phyloP scores from a whole-genome alignment of 2,888 invertebrate species.

The Steinernema scapterisci region DNA sequence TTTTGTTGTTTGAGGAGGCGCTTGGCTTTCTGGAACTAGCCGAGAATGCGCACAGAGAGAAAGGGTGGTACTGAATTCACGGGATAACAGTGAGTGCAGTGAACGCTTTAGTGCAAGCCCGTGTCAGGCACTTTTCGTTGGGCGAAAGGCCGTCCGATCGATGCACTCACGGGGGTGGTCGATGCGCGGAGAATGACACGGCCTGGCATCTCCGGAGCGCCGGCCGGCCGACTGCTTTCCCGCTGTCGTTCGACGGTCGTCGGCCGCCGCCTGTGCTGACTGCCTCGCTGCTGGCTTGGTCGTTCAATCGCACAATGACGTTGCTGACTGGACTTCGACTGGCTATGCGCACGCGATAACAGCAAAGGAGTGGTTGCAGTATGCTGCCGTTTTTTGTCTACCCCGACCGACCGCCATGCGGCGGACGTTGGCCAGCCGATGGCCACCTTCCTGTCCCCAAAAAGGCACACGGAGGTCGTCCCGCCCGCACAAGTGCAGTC shows the following conservation, averaged over 20 bases:
- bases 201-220: constrained; percentile 31
- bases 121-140: constrained; percentile 32
- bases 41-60: constrained; percentile 19
- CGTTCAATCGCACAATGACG: constrained; percentile 31
- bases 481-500: background rate
- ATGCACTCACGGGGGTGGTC: constrained; percentile 33
- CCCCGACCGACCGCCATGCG: background rate
- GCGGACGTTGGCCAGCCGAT: background rate
- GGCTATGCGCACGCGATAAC: constrained; percentile 30
- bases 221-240: constrained; percentile 22
- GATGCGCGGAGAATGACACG: constrained; percentile 30
- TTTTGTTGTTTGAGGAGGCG: background rate
- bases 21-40: constrained; percentile 29
- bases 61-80: constrained; percentile 32
- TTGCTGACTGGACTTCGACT: constrained; percentile 14
- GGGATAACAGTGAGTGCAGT: constrained; percentile 33
- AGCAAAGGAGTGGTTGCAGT: constrained; percentile 3
- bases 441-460: background rate
- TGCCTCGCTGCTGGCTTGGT: constrained; percentile 18
- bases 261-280: constrained; percentile 11
- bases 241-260: constrained; percentile 6
- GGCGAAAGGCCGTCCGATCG: constrained; percentile 31
- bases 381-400: background rate
- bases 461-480: background rate
- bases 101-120: constrained; percentile 33